Conservation (phyloP, 1,140 invertebrate species). For the Lysiphlebus fabarum region DNA sequence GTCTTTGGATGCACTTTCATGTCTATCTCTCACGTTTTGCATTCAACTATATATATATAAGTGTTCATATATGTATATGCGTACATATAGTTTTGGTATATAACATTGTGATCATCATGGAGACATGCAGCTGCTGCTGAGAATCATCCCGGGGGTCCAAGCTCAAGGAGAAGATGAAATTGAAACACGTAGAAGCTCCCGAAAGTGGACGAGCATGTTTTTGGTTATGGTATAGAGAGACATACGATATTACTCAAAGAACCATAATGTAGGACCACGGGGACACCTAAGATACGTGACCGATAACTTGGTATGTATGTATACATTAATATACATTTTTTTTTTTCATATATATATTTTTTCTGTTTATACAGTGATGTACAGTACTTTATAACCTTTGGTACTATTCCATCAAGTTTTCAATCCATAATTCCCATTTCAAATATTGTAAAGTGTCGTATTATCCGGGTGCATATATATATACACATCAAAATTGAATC, state of each 20-base stretch:
- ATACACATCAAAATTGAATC: background rate
- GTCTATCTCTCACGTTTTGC: background rate
- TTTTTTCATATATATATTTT: background rate
- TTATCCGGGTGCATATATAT: slow-evolving; percentile 8
- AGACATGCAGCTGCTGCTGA: too few species aligned
- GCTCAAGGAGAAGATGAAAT: slow-evolving; percentile 5
- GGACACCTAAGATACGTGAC: background rate
- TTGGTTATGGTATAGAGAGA: background rate
- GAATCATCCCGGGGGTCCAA: slow-evolving; percentile 4
- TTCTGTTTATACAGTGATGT: background rate
- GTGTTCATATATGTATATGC: too few species aligned
- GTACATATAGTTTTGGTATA: too few species aligned
- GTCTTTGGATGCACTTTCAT: slow-evolving; percentile 4
- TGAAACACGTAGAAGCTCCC: slow-evolving; percentile 17
- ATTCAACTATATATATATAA: background rate
- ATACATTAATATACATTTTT: background rate
- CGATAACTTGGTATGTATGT: too few species aligned
- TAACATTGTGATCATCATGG: too few species aligned
- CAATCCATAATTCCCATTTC: background rate
- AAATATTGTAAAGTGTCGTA: background rate
- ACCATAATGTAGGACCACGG: background rate
- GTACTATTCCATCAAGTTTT: background rate
- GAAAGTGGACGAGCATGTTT: background rate
- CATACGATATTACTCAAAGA: too few species aligned
- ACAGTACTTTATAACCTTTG: background rate